Conservation (phyloP, 2,113 vertebrate species). For the Bubo bubo region DNA sequence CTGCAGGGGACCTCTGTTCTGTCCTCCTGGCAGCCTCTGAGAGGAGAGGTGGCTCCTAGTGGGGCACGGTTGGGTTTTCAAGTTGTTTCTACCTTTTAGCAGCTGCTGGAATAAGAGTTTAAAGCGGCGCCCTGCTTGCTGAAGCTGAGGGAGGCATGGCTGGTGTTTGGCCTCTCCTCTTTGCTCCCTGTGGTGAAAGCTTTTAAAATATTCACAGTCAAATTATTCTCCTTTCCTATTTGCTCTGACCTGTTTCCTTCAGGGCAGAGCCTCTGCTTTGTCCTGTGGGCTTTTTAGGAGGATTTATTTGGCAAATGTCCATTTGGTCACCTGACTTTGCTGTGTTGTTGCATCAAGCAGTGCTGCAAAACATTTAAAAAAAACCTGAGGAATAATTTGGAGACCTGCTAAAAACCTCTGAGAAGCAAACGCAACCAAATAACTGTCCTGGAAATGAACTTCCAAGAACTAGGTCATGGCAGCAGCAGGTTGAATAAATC, state of each 20-base stretch:
- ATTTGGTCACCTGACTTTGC: neutral
- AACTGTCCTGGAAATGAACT: neutral
- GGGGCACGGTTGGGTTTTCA: accelerated
- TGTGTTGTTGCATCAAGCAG: neutral
- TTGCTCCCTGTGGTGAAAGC: neutral
- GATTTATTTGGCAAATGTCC: neutral
- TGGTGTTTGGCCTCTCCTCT: neutral
- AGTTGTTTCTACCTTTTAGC: neutral
- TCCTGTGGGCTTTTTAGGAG: neutral
- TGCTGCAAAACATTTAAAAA: neutral
- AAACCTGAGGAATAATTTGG: neutral
- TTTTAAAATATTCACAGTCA: neutral
- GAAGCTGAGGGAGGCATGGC: neutral
- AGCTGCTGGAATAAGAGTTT: neutral
- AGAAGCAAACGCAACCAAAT: neutral
- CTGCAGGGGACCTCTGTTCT: neutral
- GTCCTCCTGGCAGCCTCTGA: neutral
- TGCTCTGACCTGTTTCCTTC: neutral
- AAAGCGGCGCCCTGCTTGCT: accelerated
- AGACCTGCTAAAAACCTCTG: neutral
- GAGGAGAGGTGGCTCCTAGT: neutral
- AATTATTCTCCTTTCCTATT: neutral
- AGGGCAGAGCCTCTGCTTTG: neutral
- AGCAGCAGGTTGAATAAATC: neutral
- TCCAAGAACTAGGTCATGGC: neutral